These are phyloP conservation scores for Penaeus vannamei DNA, from an alignment of 1,140 invertebrate genomes.

Conservation along the genomic window DNA sequence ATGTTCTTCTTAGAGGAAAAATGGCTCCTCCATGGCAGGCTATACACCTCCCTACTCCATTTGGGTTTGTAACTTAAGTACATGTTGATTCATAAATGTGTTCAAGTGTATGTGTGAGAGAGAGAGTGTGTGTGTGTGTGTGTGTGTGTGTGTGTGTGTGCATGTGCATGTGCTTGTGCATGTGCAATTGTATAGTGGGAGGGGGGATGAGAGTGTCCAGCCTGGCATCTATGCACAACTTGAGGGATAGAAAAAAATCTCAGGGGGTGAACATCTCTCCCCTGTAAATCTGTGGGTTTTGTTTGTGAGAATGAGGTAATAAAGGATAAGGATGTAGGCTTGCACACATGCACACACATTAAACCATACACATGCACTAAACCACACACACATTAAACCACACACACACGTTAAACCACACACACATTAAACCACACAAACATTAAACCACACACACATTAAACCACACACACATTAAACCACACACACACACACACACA, in stretches of 20 bases:
- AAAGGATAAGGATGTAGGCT: too few species aligned
- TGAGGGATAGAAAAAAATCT: too few species aligned
- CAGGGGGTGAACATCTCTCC: too few species aligned
- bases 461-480: too few species aligned
- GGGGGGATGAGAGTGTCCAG: too few species aligned
- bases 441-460: too few species aligned
- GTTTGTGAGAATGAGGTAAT: too few species aligned
- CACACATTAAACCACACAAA: too few species aligned
- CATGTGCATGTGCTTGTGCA: neutral
- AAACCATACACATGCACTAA: too few species aligned
- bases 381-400: too few species aligned
- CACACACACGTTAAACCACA: too few species aligned
- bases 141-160: neutral
- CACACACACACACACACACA: constrained; percentile 12
- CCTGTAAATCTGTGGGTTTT: neutral
- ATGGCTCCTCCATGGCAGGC: constrained; percentile 92
- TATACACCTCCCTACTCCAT: constrained; percentile 89
- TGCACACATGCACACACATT: constrained; percentile 16
- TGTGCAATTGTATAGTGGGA: neutral
- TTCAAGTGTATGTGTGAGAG: neutral
- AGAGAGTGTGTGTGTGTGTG: neutral
- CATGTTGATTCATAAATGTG: neutral
- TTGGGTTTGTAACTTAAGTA: constrained; percentile 72
- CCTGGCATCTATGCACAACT: too few species aligned
- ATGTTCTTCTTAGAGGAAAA: constrained; percentile 87